Conservation (phyloP, 1,140 invertebrate genomes). For the Brevipalpus yothersi region DNA sequence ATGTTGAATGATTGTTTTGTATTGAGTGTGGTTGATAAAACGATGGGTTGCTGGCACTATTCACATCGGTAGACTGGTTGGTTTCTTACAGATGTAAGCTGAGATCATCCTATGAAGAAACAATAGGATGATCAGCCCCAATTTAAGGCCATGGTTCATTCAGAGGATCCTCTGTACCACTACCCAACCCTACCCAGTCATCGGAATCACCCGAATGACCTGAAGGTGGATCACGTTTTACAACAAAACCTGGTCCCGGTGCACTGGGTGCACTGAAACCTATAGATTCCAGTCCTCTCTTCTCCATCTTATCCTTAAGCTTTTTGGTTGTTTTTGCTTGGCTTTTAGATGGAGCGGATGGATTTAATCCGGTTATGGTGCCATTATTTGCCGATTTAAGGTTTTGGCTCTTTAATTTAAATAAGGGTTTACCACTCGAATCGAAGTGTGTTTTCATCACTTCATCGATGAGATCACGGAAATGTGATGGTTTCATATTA, state of each 20-base stretch:
- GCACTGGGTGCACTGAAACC: neutral
- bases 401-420: neutral
- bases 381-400: neutral
- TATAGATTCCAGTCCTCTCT: neutral
- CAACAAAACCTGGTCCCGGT: neutral
- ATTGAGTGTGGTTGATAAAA: no score
- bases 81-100: no score
- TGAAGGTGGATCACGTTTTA: conserved; percentile 1
- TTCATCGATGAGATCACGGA: conserved; percentile 2
- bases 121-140: no score
- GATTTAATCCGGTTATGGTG: neutral
- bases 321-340: neutral
- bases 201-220: neutral
- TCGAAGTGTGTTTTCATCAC: conserved; percentile 1
- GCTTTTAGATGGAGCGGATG: neutral
- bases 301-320: neutral
- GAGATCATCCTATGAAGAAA: no score
- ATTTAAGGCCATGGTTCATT: neutral
- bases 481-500: conserved; percentile 2
- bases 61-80: no score
- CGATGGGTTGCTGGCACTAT: no score
- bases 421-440: neutral
- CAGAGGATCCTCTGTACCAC: neutral
- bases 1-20: no score
- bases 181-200: neutral